Evolutionary conservation across 2,113 vertebrate genomes (phyloP), one percentile per base, ranked within the genome.

Genomic region (Bos taurus): DNA sequence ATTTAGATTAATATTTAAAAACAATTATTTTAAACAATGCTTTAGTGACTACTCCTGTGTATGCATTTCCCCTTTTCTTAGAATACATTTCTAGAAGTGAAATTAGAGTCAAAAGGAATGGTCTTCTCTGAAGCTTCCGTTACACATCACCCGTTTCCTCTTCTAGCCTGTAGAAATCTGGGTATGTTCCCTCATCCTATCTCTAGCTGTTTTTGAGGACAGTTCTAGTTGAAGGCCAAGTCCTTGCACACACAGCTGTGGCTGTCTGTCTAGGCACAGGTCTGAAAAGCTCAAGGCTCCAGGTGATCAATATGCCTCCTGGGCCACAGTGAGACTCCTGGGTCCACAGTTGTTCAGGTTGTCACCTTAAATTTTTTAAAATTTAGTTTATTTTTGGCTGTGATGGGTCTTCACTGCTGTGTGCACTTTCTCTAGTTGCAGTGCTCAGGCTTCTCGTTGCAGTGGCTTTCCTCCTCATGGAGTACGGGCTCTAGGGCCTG

Each of bases 11-110:
- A 87, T 36, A 88, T 93, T 85, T 74, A 7, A 23, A 81, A 23
- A 81, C 87, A 74, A 43, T 95, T 83, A 81, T 52, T 88, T 92
- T 43, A 92, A 94, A 82, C 14, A 89, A 59, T 89, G 90, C 40
- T 77, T 86, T 60, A 86, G 21, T 50, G 50, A 80, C 59, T 89
- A 71, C 19, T 62, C 23, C 48, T 40, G 52, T 36, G n/a, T 40
- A 21, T n/a, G 7, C 82, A 15, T 57, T 67, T 54, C 62, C 28
- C 82, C 12, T 88, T 85, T 82, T 54, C 59, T 74, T 67, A n/a
- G 83, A 84, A 71, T 91, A 82, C 43, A 89, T 46, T 87, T 78
- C 81, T 50, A 64, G 52, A 82, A 59, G 5, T 52, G 23, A 54
- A 62, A 64, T 62, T 36, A 60, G 85, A 43, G 8, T 88, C 46